Conservation (phyloP, 2,888 invertebrate species). For the Tenthredo notha region DNA sequence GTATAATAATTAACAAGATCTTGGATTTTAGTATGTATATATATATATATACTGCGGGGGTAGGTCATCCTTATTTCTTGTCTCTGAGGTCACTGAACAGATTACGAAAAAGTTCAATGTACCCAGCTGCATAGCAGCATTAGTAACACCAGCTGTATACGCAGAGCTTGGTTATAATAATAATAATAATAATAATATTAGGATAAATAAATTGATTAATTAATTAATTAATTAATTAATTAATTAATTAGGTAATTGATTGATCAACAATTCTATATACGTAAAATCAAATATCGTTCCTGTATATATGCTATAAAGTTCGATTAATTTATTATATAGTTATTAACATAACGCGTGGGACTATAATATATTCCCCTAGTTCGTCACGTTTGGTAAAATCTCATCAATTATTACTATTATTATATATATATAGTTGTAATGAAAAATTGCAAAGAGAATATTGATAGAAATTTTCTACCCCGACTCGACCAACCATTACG, state of each 20-base stretch:
- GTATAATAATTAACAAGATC: not conserved
- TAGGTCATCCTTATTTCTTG: slow-evolving; percentile 17
- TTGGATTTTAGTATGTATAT: not conserved
- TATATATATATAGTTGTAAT: no score
- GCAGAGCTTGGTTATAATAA: no score
- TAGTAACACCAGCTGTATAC: no score
- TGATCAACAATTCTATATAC: no score
- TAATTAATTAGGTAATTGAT: no score
- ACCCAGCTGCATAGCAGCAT: not conserved
- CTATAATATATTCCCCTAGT: not conserved
- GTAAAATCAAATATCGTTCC: not conserved
- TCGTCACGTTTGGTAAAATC: not conserved
- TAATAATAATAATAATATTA: no score
- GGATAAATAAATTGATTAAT: no score
- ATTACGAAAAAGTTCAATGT: slow-evolving; percentile 28
- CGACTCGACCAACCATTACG: no score
- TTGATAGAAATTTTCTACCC: not conserved
- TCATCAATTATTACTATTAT: no score
- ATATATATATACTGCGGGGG: not conserved
- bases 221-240: no score
- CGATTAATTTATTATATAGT: not conserved
- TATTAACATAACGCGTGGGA: not conserved
- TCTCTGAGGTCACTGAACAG: slow-evolving; percentile 21
- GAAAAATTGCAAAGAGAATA: no score
- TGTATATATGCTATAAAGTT: not conserved